Percentiles rank a stretch among this genome's conserved stretches.
These are phyloP conservation scores for Hipparchia sbordonii DNA, from an alignment of 2,888 invertebrate species.

Conservation along the genomic window DNA sequence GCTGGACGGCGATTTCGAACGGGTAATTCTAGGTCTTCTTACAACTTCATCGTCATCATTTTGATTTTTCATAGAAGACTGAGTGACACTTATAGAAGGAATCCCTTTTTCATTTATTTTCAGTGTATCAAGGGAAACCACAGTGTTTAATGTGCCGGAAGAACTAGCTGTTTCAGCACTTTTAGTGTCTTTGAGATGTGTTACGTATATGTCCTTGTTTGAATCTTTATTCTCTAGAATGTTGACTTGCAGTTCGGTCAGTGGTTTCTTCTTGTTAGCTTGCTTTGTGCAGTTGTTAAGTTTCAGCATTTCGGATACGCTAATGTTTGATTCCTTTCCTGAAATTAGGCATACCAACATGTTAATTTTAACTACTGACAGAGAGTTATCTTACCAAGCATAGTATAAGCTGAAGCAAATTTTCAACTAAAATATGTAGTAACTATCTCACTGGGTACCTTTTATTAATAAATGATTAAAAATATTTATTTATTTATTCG, in stretches of 20 bases:
- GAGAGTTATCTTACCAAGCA: too few relatives aligned
- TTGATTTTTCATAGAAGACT: constrained; percentile 40
- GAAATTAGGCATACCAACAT: constrained; percentile 37
- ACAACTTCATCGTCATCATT: constrained; percentile 37
- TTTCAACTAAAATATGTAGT: too few relatives aligned
- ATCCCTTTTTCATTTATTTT: constrained; percentile 47
- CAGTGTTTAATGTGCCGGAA: constrained; percentile 62
- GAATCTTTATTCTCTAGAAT: constrained; percentile 48
- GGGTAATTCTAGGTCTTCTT: constrained; percentile 45
- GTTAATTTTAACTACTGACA: neutral
- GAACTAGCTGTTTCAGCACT: constrained; percentile 62
- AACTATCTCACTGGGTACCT: too few relatives aligned
- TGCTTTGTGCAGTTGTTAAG: constrained; percentile 55
- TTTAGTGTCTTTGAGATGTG: constrained; percentile 58
- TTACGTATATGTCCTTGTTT: constrained; percentile 51
- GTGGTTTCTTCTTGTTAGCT: constrained; percentile 56
- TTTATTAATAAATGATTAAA: too few relatives aligned
- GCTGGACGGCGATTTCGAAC: constrained; percentile 67
- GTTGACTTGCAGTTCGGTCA: constrained; percentile 63
- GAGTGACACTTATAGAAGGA: constrained; percentile 57
- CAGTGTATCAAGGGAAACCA: constrained; percentile 57
- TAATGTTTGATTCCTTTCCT: constrained; percentile 70
- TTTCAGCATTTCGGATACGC: constrained; percentile 65
- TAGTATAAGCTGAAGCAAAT: too few relatives aligned
- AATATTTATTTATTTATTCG: too few relatives aligned